Evolutionary conservation across 53 echinoderm and acorn worm species (phyloP).

Genomic region (Antedon mediterranea): DNA sequence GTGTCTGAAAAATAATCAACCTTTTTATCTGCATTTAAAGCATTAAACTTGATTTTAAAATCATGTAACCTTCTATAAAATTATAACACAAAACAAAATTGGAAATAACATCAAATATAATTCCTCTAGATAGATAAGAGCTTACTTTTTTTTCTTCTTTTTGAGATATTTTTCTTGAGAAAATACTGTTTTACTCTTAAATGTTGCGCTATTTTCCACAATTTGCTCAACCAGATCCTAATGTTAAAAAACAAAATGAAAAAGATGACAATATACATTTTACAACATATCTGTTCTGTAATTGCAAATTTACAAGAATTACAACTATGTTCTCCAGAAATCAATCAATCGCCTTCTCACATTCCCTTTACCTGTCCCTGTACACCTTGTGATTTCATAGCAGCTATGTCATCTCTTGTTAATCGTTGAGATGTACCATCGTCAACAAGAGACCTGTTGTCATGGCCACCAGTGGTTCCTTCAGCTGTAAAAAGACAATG

Average conservation of each 20-base stretch:
- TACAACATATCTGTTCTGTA: no score
- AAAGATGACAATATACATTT: not conserved
- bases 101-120: no score
- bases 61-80: no score
- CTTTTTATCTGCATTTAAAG: no score
- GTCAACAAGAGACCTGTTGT: slow-evolving; percentile 61
- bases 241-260: slow-evolving; percentile 4
- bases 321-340: no score
- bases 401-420: slow-evolving; percentile 48
- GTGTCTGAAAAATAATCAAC: slow-evolving; percentile 38
- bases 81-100: no score
- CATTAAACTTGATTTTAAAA: not conserved
- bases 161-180: slow-evolving; percentile 89
- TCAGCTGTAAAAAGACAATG: not conserved
- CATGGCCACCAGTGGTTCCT: slow-evolving; percentile 28
- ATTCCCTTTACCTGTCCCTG: slow-evolving; percentile 67
- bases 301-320: no score
- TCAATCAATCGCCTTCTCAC: no score
- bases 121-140: not conserved
- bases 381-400: slow-evolving; percentile 53
- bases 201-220: slow-evolving; percentile 74
- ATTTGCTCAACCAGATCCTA: slow-evolving; percentile 82
- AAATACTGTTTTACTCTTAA: slow-evolving; percentile 63
- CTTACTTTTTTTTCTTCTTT: slow-evolving; percentile 85
- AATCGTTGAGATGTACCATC: slow-evolving; percentile 55